Percentiles rank a stretch among this genome's conserved stretches.
phyloP scores from a whole-genome alignment of 2,888 invertebrate genomes.

The Sarcophaga rosellei region DNA sequence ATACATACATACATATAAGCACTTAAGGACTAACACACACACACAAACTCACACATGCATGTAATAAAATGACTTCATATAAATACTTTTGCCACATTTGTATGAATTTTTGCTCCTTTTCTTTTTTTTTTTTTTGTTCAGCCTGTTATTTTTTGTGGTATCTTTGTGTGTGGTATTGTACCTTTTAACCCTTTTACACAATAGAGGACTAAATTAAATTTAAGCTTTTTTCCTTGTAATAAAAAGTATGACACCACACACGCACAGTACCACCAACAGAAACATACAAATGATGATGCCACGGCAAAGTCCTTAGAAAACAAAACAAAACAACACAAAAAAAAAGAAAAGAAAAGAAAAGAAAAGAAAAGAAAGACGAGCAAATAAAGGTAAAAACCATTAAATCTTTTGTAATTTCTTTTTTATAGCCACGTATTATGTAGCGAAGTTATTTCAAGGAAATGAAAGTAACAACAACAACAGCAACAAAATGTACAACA shows the following conservation, averaged over 20 bases:
- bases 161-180: background rate
- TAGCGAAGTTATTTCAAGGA: constrained; percentile 24
- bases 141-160: background rate
- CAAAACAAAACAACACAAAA: background rate
- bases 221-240: constrained; percentile 18
- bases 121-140: too few species aligned
- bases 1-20: background rate
- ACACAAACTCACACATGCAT: background rate
- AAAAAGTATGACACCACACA: background rate
- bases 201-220: constrained; percentile 56
- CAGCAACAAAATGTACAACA: constrained; percentile 5
- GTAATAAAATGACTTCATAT: background rate
- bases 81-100: constrained; percentile 29
- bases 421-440: constrained; percentile 53
- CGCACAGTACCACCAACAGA: constrained; percentile 1
- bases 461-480: background rate
- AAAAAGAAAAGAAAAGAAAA: too few species aligned
- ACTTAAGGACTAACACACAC: background rate
- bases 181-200: constrained; percentile 36
- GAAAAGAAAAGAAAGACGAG: too few species aligned
- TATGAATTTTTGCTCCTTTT: background rate
- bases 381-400: constrained; percentile 32
- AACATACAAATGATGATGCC: constrained; percentile 32
- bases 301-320: constrained; percentile 27
- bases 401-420: constrained; percentile 64